phyloP scores from a whole-genome alignment of 1,140 invertebrate species.

The Euura saliciscinereae region DNA sequence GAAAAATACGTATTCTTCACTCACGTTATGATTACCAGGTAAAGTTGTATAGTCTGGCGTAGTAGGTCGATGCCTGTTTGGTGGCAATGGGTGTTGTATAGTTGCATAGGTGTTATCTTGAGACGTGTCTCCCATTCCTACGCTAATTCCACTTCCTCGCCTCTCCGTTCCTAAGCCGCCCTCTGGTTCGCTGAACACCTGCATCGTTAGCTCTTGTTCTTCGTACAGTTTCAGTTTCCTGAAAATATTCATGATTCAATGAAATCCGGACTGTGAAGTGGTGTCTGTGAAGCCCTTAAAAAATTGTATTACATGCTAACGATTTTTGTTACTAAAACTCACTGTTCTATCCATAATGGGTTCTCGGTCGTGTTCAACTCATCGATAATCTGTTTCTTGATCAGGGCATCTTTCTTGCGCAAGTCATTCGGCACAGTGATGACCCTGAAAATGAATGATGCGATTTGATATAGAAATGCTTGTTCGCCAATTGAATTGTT shows the following conservation, averaged over 20 bases:
- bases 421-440: slow-evolving; percentile 70
- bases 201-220: slow-evolving; percentile 92
- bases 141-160: slow-evolving; percentile 60
- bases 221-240: slow-evolving; percentile 89
- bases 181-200: slow-evolving; percentile 85
- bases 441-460: slow-evolving; percentile 56
- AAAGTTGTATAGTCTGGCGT: slow-evolving; percentile 77
- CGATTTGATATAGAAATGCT: not conserved
- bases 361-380: slow-evolving; percentile 89
- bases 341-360: slow-evolving; percentile 92
- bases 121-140: slow-evolving; percentile 56
- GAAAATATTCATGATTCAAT: not conserved
- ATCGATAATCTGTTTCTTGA: slow-evolving; percentile 81
- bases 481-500: not conserved
- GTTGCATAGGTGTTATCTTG: slow-evolving; percentile 87
- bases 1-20: slow-evolving; percentile 21
- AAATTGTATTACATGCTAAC: not conserved
- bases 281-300: slow-evolving; percentile 9
- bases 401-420: slow-evolving; percentile 80
- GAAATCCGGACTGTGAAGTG: not conserved
- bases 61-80: slow-evolving; percentile 60
- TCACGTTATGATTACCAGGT: slow-evolving; percentile 60
- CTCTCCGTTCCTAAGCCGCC: slow-evolving; percentile 56
- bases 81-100: slow-evolving; percentile 72
- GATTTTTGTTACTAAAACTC: slow-evolving; percentile 40